These are phyloP conservation scores for Nibea albiflora DNA, from an alignment of 2,113 vertebrate genomes.

Conservation along the genomic window DNA sequence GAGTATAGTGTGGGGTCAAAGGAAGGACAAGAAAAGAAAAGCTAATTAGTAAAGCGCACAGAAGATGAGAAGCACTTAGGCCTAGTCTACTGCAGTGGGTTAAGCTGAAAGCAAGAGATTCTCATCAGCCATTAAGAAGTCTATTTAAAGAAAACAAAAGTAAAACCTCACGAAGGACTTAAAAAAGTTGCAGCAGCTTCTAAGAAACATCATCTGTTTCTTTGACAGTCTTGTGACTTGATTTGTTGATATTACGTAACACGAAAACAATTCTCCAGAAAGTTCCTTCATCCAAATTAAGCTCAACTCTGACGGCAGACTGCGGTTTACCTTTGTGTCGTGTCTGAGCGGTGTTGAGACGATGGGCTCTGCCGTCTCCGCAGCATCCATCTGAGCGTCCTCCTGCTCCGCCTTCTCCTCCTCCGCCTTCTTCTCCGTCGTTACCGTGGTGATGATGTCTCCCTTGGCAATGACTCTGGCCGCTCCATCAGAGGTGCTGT, in stretches of 20 bases:
- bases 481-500: conserved; percentile 86
- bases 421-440: conserved; percentile 92
- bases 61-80: conserved; percentile 73
- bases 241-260: not conserved
- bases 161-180: conserved; percentile 20
- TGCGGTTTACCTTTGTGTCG: conserved; percentile 90
- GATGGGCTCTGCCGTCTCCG: conserved; percentile 81
- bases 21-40: conserved; percentile 94
- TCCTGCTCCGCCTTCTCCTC: conserved; percentile 89
- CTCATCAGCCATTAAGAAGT: conserved; percentile 55
- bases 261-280: not conserved
- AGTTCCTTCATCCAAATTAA: not conserved
- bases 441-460: conserved; percentile 94
- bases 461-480: conserved; percentile 91
- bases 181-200: conserved; percentile 40
- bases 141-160: conserved; percentile 41
- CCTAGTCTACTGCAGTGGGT: conserved; percentile 65
- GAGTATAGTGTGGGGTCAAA: conserved; percentile 89
- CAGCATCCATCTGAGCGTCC: conserved; percentile 76
- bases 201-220: conserved; percentile 10
- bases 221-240: not conserved
- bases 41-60: conserved; percentile 92
- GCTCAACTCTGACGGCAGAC: not conserved
- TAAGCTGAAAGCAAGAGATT: conserved; percentile 73
- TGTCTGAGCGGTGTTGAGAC: conserved; percentile 81